phyloP scores from a whole-genome alignment of 2,888 invertebrate species.

The Acleris sparsana region DNA sequence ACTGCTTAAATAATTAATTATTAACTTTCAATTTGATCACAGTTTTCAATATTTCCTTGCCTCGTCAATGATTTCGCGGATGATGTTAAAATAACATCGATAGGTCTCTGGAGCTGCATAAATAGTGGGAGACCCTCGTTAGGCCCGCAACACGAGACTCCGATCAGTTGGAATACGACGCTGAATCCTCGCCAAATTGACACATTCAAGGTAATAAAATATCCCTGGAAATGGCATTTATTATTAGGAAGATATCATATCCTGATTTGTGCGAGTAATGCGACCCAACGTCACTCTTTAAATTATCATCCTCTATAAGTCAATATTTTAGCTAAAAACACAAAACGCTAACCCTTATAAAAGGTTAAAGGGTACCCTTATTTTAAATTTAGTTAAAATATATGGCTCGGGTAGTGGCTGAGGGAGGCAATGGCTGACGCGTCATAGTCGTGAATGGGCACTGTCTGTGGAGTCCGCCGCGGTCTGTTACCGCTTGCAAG shows the following conservation, averaged over 20 bases:
- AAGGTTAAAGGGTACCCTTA: too few species aligned
- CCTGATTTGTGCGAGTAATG: conserved; percentile 8
- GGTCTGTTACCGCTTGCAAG: too few species aligned
- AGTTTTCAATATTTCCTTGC: neutral
- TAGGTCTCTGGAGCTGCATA: conserved; percentile 43
- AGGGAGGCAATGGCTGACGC: too few species aligned
- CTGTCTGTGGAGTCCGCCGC: too few species aligned
- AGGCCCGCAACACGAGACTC: conserved; percentile 27
- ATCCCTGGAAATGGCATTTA: conserved; percentile 34
- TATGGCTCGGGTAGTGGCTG: too few species aligned
- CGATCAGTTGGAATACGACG: conserved; percentile 27
- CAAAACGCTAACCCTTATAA: too few species aligned
- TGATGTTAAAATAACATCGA: conserved; percentile 15
- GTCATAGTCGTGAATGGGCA: too few species aligned
- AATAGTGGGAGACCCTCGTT: conserved; percentile 45
- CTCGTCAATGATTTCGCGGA: neutral
- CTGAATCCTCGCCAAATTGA: conserved; percentile 55
- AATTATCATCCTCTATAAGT: too few species aligned
- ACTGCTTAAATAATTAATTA: too few species aligned
- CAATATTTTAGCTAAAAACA: too few species aligned
- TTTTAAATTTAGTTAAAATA: too few species aligned
- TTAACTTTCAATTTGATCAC: neutral
- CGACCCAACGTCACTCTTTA: too few species aligned
- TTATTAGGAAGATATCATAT: conserved; percentile 2
- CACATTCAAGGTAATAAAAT: conserved; percentile 55